A percentile compares a stretch with the other conserved stretches of the same genome.
Evolutionary conservation across 2,113 vertebrate species (phyloP).

Genomic region (Corythoichthys haematopterus): DNA sequence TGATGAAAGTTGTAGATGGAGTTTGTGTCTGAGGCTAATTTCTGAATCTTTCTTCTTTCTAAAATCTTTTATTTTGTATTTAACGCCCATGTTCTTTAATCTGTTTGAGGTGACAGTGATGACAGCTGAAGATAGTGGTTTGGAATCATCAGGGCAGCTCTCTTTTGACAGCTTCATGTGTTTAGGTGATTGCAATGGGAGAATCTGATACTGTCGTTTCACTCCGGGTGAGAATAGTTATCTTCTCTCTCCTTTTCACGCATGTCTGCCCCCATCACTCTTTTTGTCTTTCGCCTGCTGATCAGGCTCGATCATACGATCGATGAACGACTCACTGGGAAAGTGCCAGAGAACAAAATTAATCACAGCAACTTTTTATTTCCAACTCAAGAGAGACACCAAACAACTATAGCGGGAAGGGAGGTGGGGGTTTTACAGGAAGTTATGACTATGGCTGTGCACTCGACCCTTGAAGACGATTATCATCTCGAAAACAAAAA

Average conservation of each 20-base stretch:
- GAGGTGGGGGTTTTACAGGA: constrained; percentile 27
- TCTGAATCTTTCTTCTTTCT: neutral
- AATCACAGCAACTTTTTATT: constrained; percentile 25
- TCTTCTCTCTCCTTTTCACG: constrained; percentile 60
- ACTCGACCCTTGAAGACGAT: constrained; percentile 43
- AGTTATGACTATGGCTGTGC: constrained; percentile 49
- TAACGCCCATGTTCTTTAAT: constrained; percentile 20
- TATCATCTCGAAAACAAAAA: constrained; percentile 52
- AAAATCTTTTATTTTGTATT: constrained; percentile 24
- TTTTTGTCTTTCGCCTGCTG: constrained; percentile 28
- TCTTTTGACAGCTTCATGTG: constrained; percentile 64
- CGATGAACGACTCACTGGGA: constrained; percentile 10
- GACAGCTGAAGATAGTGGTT: constrained; percentile 35
- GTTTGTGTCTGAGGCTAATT: too few species aligned
- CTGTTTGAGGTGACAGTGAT: constrained; percentile 42
- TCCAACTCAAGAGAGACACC: constrained; percentile 3
- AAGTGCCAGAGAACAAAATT: constrained; percentile 14
- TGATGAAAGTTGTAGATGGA: too few species aligned
- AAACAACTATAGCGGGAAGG: constrained; percentile 5
- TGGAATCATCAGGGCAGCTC: constrained; percentile 45
- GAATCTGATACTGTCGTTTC: constrained; percentile 61
- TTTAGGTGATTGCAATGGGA: constrained; percentile 43
- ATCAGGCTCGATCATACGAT: constrained; percentile 24
- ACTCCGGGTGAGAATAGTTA: constrained; percentile 59
- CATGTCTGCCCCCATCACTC: constrained; percentile 63